A percentile compares a stretch with the other conserved stretches of the same genome.
phyloP scores from a whole-genome alignment of 2,888 invertebrate genomes.

The Microdon myrmicae region DNA sequence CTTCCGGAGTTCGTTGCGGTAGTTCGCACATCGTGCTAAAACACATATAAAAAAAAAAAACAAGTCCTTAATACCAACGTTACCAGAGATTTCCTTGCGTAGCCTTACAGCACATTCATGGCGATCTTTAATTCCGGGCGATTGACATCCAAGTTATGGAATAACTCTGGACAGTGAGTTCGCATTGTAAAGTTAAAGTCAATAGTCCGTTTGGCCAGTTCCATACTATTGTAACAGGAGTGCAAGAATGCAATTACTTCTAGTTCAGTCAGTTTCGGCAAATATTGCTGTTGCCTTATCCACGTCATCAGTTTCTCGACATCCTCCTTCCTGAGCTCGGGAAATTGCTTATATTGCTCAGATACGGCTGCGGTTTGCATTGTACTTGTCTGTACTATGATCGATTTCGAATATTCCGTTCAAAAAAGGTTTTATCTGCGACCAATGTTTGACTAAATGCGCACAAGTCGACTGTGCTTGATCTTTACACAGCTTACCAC shows the following conservation, averaged over 20 bases:
- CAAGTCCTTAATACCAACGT: too few species aligned
- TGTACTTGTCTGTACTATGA: too few species aligned
- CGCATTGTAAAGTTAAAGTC: slow-evolving; percentile 76
- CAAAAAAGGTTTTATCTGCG: too few species aligned
- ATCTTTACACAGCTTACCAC: too few species aligned
- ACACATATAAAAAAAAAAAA: too few species aligned
- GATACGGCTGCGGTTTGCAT: slow-evolving; percentile 28
- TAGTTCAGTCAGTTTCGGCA: slow-evolving; percentile 71
- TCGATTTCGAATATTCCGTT: too few species aligned
- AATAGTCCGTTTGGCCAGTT: slow-evolving; percentile 75
- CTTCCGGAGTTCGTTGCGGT: slow-evolving; percentile 69
- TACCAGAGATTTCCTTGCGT: too few species aligned
- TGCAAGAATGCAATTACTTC: slow-evolving; percentile 75
- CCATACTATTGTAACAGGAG: slow-evolving; percentile 76
- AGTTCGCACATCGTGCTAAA: slow-evolving; percentile 68
- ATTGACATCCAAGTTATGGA: slow-evolving; percentile 70
- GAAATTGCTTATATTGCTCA: slow-evolving; percentile 72
- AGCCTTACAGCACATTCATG: slow-evolving; percentile 69
- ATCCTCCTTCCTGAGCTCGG: slow-evolving; percentile 72
- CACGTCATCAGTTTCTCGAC: slow-evolving; percentile 72
- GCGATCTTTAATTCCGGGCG: slow-evolving; percentile 67
- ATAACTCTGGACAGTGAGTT: slow-evolving; percentile 74
- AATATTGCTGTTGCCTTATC: slow-evolving; percentile 76
- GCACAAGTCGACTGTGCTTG: too few species aligned
- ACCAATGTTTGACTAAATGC: too few species aligned